Base-by-base conservation (phyloP, 2,888 invertebrate species). In the Caenorhabditis sp. region DNA sequence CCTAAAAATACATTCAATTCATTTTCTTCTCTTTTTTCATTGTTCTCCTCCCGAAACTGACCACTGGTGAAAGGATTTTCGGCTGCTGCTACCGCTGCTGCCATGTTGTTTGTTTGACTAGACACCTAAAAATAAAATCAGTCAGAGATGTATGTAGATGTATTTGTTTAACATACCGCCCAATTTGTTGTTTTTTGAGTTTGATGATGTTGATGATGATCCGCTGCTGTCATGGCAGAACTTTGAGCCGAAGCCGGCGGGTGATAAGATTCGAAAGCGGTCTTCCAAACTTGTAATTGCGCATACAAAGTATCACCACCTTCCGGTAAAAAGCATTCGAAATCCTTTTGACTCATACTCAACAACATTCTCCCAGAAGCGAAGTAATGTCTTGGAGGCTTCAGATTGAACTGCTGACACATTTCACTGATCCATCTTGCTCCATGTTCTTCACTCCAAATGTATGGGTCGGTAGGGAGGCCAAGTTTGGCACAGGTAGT, bases 231-330 rank as follows among this genome's bases (percentile, higher is more conserved):
- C 70, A 78, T 73, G 38, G 63, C 67, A 5, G 72, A 75, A 57
- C 76, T 74, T 53, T 74, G 74, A 8, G 68, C 62, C 10, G 72
- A 63, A 31, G 52, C 66, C 43, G 69, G 68, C 43, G 76, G 78
- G 52, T 80, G 78, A 70, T 78, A 80, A 36, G 77, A 74, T 53
- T 82, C 81, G 65, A 80, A 80, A n/a, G 78, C 76, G 12, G 86
- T 87, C 58, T 83, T 84, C 87, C 87, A 87, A 7, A 87, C 77
- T 67, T 87, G 86, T 25, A 87, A 76, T 64, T 87, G 87, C 14
- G 86, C 87, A 72, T 85, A 80, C 23, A 87, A 74, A 8, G 84
- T 84, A 58, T 87, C 87, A 21, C 84, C 87, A 10, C 84, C 83
- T 49, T 78, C 78, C 12, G 81, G 82, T 10, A 84, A 58, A n/a